phyloP scores from a whole-genome alignment of 2,113 vertebrate genomes.

The Aythya baeri region DNA sequence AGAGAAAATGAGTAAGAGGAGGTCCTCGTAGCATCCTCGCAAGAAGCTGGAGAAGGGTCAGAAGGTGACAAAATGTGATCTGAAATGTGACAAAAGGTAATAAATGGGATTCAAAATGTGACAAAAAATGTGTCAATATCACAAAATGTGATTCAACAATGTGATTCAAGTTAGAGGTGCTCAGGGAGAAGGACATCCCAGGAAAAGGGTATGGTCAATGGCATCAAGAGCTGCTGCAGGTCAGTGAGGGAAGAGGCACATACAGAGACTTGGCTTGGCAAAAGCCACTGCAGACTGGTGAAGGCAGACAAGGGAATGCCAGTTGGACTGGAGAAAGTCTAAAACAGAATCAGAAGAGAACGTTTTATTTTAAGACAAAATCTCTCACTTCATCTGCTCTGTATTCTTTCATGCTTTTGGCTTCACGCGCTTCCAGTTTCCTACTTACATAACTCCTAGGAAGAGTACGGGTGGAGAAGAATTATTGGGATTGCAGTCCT shows the following conservation, averaged over 20 bases:
- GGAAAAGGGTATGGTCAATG: not conserved
- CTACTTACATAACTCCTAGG: constrained; percentile 13
- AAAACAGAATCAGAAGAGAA: constrained; percentile 17
- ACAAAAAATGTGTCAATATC: not conserved
- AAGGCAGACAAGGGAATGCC: not conserved
- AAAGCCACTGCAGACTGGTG: not conserved
- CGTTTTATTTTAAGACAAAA: constrained; percentile 51
- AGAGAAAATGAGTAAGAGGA: not conserved
- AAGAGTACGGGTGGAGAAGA: not conserved
- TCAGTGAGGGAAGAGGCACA: not conserved
- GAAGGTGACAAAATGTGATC: not conserved
- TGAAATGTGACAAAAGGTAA: not conserved
- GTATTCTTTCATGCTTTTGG: constrained; percentile 43
- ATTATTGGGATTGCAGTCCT: not conserved
- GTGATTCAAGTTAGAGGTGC: not conserved
- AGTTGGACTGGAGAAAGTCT: not conserved
- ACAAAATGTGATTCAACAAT: not conserved
- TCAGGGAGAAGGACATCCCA: not conserved
- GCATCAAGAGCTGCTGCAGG: not conserved
- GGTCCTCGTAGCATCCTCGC: not conserved
- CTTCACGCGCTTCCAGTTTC: not conserved
- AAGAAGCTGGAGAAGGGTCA: not conserved
- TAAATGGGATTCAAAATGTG: not conserved
- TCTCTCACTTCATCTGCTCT: constrained; percentile 55
- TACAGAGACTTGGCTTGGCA: not conserved